Percentiles rank a stretch among this genome's conserved stretches.
phyloP scores from a whole-genome alignment of 2,113 vertebrate genomes.

The Cyprinodon brontotheroides region DNA sequence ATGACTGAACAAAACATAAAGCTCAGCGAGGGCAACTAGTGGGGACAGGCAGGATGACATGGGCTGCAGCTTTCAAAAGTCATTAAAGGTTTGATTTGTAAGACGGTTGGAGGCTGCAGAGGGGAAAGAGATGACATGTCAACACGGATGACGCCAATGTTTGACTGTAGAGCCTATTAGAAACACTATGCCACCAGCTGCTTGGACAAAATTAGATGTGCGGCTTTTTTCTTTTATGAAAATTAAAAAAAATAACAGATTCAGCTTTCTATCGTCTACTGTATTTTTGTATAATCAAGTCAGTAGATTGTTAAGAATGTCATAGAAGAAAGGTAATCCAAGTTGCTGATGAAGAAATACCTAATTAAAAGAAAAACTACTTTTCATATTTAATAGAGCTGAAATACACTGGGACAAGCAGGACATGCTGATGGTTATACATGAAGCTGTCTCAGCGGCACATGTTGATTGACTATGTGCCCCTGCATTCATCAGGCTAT shows the following conservation, averaged over 20 bases:
- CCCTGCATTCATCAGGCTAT: constrained; percentile 1
- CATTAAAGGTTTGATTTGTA: background rate
- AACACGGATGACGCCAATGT: background rate
- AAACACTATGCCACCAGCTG: background rate
- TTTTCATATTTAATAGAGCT: background rate
- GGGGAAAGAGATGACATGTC: background rate
- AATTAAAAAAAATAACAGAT: background rate
- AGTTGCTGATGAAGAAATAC: constrained; percentile 2
- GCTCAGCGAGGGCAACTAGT: constrained; percentile 6
- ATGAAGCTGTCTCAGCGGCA: constrained; percentile 25
- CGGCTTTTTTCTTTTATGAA: background rate
- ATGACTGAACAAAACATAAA: background rate
- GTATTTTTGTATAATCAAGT: background rate
- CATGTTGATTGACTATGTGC: constrained; percentile 8
- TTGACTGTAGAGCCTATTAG: background rate
- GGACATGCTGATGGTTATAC: background rate
- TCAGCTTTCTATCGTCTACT: background rate
- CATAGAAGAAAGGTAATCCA: background rate
- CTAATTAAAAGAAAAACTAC: constrained; percentile 19
- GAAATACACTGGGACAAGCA: constrained; percentile 14
- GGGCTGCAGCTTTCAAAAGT: background rate
- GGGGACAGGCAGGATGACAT: constrained; percentile 6
- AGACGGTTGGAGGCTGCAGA: background rate
- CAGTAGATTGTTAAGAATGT: background rate
- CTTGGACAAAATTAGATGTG: background rate